phyloP scores from a whole-genome alignment of 2,113 vertebrate genomes.

The Phodopus roborovskii region DNA sequence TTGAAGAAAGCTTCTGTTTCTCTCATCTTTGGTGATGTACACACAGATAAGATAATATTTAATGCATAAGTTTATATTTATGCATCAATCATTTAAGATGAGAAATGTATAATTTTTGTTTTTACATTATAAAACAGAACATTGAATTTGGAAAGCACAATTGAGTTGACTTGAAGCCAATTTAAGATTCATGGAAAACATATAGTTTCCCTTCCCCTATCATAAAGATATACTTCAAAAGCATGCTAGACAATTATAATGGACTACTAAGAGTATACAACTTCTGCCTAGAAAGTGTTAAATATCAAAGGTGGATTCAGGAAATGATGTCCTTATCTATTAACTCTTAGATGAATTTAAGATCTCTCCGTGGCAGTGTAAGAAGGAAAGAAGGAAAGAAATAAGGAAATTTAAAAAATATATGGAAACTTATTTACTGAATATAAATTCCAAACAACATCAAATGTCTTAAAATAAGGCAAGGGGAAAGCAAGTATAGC shows the following conservation, averaged over 20 bases:
- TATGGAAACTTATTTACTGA: neutral
- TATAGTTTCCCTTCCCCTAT: neutral
- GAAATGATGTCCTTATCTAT: neutral
- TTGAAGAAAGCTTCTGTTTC: neutral
- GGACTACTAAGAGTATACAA: neutral
- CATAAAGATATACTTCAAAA: neutral
- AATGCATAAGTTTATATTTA: neutral
- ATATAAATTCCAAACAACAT: neutral
- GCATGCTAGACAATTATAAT: neutral
- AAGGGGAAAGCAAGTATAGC: slow-evolving; percentile 55
- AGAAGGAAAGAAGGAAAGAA: neutral
- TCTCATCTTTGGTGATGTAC: neutral
- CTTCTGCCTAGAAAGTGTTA: neutral
- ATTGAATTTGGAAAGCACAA: neutral
- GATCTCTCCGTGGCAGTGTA: slow-evolving; percentile 14
- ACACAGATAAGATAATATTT: neutral
- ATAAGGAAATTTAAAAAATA: neutral
- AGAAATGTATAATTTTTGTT: neutral
- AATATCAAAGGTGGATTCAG: neutral
- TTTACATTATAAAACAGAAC: neutral
- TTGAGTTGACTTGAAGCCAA: neutral
- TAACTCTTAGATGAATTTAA: neutral
- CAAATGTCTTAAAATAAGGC: neutral
- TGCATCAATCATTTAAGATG: neutral
- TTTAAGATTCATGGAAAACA: neutral